Base-by-base conservation (phyloP, 2,888 invertebrate genomes). In the Oligia fasciuncula region DNA sequence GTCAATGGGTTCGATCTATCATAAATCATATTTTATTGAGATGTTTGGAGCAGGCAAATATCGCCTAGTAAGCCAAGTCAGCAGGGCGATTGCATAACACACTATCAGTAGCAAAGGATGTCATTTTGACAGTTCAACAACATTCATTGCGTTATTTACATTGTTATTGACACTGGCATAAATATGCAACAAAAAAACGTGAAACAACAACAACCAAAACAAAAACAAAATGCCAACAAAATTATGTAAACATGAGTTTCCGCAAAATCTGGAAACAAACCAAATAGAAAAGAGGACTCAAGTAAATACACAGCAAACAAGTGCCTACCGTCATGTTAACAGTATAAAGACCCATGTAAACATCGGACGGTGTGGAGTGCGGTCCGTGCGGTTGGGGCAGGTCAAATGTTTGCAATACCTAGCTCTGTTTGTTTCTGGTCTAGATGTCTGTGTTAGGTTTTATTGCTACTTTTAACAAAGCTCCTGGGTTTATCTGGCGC, bases 21-120 rank as follows among this genome's bases (percentile, higher is more conserved):
- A 73, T 76, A 80, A 80, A 75, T 79, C 57, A 49, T 43, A 19
- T 78, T 73, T 79, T 85, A 81, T 78, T 69, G 77, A 76, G 73
- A 35, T 67, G 72, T 76, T 67, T 63, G 1, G 19, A 66, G 49
- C 75, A 71, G 68, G 54, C 29, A 75, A 70, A 77, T 73, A 43
- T 68, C 35, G 49, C 17, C 23, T 19, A 66, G 69, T 73, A 62
- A 69, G 67, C 19, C 17, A 14, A 62, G 62, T 29, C 60, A n/a
- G n/a, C 49, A 4, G 14, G 4, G 14, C 0, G 14, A 49, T 49
- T 49, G 4, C 14, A 13, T 46, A 46, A 49, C 14, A 49, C 14
- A 49, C 14, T 49, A 4, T 14, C 49, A 49, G 49, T 49, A 49
- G 43, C 43, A 43, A 43, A 6, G 43, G 43, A 43, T 43, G 2